A percentile compares a stretch with the other conserved stretches of the same genome.
Evolutionary conservation across 2,113 vertebrate genomes (phyloP).

Genomic region (Megaceryle torquata): DNA sequence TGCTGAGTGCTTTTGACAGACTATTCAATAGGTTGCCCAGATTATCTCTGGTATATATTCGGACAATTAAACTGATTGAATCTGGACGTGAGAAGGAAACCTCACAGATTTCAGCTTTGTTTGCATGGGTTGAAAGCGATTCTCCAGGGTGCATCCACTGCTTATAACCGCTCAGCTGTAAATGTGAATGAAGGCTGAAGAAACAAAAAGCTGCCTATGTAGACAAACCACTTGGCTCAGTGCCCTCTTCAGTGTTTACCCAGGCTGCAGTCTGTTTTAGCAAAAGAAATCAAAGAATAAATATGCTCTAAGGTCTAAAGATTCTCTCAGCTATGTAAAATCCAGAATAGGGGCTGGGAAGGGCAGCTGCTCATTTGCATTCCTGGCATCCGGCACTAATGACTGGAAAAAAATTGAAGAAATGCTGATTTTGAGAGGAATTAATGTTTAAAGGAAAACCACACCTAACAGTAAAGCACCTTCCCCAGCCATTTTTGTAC

Average conservation of each 20-base stretch:
- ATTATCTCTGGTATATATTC: neutral
- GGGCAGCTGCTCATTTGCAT: conserved; percentile 52
- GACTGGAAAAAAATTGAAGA: conserved; percentile 15
- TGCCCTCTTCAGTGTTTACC: conserved; percentile 41
- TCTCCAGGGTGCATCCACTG: conserved; percentile 28
- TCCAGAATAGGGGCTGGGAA: conserved; percentile 15
- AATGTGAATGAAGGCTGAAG: conserved; percentile 50
- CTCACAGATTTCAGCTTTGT: conserved; percentile 43
- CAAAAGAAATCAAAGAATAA: conserved; percentile 59
- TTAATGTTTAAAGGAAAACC: conserved; percentile 32
- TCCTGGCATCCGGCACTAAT: neutral
- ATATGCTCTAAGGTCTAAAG: conserved; percentile 64
- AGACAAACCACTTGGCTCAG: conserved; percentile 46
- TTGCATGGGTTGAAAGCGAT: conserved; percentile 5
- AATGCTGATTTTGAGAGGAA: neutral
- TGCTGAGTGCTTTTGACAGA: neutral
- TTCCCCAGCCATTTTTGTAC: neutral
- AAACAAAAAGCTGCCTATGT: conserved; percentile 57
- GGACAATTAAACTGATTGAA: neutral
- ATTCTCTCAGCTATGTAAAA: conserved; percentile 47
- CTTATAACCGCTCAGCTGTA: conserved; percentile 45
- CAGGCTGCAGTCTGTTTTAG: conserved; percentile 49
- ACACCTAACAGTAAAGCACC: neutral
- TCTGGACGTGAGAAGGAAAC: neutral
- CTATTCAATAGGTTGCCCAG: neutral